These are phyloP conservation scores for Circaetus gallicus DNA, from an alignment of 2,113 vertebrate species.

Conservation along the genomic window DNA sequence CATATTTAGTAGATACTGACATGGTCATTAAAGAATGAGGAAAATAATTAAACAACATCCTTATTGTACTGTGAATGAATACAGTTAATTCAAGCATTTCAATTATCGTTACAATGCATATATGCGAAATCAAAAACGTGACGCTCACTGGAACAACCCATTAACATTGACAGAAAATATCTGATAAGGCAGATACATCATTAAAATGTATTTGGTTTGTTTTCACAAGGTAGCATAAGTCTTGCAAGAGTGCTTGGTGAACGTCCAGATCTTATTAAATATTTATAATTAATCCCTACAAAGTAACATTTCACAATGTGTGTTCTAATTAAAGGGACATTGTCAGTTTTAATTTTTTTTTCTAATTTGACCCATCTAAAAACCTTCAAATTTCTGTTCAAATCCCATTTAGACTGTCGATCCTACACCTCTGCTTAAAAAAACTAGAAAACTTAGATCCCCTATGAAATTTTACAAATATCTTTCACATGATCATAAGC, in stretches of 20 bases:
- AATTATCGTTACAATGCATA: background rate
- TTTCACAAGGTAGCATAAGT: slow-evolving; percentile 42
- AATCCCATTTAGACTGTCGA: background rate
- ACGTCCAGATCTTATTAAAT: slow-evolving; percentile 65
- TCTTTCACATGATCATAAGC: background rate
- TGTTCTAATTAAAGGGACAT: slow-evolving; percentile 67
- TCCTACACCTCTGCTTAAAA: background rate
- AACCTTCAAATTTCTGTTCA: background rate
- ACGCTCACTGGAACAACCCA: background rate
- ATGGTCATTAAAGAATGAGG: background rate
- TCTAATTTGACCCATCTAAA: background rate
- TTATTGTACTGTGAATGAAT: background rate
- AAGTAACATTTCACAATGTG: slow-evolving; percentile 59
- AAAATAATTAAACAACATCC: background rate
- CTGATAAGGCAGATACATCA: slow-evolving; percentile 23
- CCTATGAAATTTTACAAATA: background rate
- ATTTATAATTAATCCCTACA: slow-evolving; percentile 64
- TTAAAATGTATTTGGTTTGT: slow-evolving; percentile 53
- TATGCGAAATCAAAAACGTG: background rate
- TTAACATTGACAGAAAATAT: slow-evolving; percentile 21
- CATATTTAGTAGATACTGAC: background rate
- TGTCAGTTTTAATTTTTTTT: slow-evolving; percentile 48
- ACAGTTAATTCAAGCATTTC: background rate
- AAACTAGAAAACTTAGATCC: background rate
- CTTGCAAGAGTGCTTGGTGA: slow-evolving; percentile 51